Conservation (phyloP, 2,888 invertebrate species). For the Neoitamus cyanurus region DNA sequence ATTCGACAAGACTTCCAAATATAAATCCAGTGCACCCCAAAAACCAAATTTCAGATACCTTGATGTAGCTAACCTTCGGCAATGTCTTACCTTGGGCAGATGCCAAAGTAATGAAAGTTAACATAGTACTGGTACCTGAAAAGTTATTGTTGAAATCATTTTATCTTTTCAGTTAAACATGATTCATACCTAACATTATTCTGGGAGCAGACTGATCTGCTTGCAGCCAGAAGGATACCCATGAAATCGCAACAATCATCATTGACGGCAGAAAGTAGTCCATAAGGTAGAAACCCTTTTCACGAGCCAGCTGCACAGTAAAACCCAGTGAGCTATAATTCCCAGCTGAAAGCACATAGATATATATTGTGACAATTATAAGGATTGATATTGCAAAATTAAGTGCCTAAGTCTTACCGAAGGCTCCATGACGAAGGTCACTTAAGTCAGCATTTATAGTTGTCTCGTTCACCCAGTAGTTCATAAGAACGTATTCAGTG, state of each 20-base stretch:
- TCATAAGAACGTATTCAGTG: conserved; percentile 81
- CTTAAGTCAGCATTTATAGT: conserved; percentile 76
- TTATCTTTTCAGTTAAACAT: not conserved
- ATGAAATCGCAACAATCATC: conserved; percentile 85
- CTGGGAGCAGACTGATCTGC: conserved; percentile 87
- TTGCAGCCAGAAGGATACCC: conserved; percentile 91
- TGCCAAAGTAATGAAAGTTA: conserved; percentile 88
- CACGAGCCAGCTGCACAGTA: conserved; percentile 80
- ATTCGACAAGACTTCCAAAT: conserved; percentile 86
- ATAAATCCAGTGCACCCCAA: conserved; percentile 86
- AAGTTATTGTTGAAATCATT: not conserved
- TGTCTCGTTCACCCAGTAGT: conserved; percentile 78
- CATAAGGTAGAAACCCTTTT: conserved; percentile 88
- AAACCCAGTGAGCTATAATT: conserved; percentile 85
- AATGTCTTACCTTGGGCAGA: conserved; percentile 86
- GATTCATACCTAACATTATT: conserved; percentile 76
- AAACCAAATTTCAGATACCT: conserved; percentile 92
- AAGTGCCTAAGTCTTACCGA: conserved; percentile 68
- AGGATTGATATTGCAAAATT: not conserved
- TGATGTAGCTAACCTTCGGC: conserved; percentile 90
- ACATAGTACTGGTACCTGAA: conserved; percentile 81
- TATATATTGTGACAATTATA: not conserved
- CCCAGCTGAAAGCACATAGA: conserved; percentile 71
- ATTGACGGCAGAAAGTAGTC: conserved; percentile 90
- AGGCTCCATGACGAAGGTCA: conserved; percentile 78